phyloP scores from a whole-genome alignment of 2,113 vertebrate species.

The Rhagologus leucostigma region DNA sequence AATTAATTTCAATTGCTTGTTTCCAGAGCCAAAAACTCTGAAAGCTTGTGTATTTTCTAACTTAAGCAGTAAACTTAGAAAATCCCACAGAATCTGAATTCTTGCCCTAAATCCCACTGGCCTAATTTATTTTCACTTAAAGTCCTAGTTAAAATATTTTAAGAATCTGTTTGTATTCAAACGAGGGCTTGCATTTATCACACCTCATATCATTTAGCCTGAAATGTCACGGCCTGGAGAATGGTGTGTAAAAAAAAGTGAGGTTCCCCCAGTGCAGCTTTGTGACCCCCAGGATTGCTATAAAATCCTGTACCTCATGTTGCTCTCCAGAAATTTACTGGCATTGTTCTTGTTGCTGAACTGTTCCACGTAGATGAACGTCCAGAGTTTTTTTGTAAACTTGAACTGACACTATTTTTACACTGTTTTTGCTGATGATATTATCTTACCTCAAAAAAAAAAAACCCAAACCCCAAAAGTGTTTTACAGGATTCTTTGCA shows the following conservation, averaged over 20 bases:
- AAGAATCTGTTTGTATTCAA: constrained; percentile 80
- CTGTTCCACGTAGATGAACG: background rate
- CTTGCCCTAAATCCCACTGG: constrained; percentile 58
- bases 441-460: background rate
- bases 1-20: background rate
- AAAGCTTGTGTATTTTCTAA: background rate
- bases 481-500: background rate
- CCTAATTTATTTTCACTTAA: constrained; percentile 71
- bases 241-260: constrained; percentile 1
- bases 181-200: constrained; percentile 74
- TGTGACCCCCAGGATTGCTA: constrained; percentile 27
- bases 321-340: constrained; percentile 64
- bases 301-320: constrained; percentile 48
- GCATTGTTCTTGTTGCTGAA: constrained; percentile 54
- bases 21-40: constrained; percentile 18
- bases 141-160: constrained; percentile 75
- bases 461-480: background rate
- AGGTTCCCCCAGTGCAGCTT: constrained; percentile 48
- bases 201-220: constrained; percentile 70
- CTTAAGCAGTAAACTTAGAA: constrained; percentile 44
- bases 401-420: background rate
- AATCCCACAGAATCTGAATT: constrained; percentile 59
- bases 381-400: constrained; percentile 28
- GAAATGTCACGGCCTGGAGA: constrained; percentile 59
- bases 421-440: background rate